Base-by-base conservation (phyloP, 2,888 invertebrate species). In the Fragum whitleyi region DNA sequence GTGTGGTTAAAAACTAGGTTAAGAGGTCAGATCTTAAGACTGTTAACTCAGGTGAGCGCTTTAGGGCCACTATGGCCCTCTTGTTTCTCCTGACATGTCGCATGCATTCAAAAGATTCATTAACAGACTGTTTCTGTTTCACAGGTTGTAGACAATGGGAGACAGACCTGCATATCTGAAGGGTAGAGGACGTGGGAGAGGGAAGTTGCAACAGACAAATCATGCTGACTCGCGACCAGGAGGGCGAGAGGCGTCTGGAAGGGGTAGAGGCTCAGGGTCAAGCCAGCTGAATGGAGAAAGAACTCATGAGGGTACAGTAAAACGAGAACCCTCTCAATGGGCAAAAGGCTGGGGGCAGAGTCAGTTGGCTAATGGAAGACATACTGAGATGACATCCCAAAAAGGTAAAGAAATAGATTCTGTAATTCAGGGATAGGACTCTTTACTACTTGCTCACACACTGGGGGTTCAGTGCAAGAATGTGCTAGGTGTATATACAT, bases 131-230 rank as follows among this genome's bases (percentile, higher is more conserved):
- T n/a, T n/a, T 36, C 9, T 36, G 3, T 26, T 14, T 26, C 7
- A 14, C 57, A 57, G 57, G 26, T 26, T 61, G 29, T 32, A 23
- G 29, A 75, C 19, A 19, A 91, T 90, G 90, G 78, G 86, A 55
- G 80, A 79, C n/a, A 79, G 82, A n/a, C 91, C 92, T 57, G 86
- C 83, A 2, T 91, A 90, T 77, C 76, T 92, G 26, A 85, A 86
- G 79, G 91, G 91, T 11, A 59, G 89, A 42, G 91, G 91, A 0
- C 73, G 90, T 70, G 91, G 92, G 9, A 81, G 91, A 59, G 91
- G 88, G 26, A 65, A 71, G 11, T 39, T 55, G 2, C 29, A 74
- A 11, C 6, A 26, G 14, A 42, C 61, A 16, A 55, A 28, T 36
- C 19, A 14, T n/a, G 7, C 21, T 9, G 21, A 16, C 19, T 14